Evolutionary conservation across 2,888 invertebrate species (phyloP).

Genomic region (Rotaria sp.): DNA sequence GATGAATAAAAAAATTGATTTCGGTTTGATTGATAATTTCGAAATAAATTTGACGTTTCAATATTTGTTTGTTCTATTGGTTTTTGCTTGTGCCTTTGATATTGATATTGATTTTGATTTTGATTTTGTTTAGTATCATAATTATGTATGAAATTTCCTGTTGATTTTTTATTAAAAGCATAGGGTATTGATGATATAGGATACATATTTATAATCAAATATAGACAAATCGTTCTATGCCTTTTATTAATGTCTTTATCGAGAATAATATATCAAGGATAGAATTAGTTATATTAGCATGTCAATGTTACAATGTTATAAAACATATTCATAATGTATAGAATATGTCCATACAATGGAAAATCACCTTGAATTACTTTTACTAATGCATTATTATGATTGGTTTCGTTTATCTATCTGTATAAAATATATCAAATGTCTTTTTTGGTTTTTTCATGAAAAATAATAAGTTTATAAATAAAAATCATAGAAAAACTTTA

Average conservation of each 20-base stretch:
- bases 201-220: not conserved
- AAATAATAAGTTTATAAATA: not conserved
- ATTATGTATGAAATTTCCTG: too few species aligned
- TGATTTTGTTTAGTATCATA: too few species aligned
- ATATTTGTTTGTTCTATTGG: not conserved
- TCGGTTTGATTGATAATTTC: not conserved
- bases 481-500: not conserved
- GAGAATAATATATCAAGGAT: not conserved
- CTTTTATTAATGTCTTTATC: not conserved
- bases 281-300: too few species aligned
- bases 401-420: not conserved
- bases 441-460: not conserved
- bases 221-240: not conserved
- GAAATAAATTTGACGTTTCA: not conserved
- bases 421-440: not conserved
- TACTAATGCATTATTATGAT: not conserved
- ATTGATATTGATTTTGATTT: too few species aligned
- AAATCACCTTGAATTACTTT: not conserved
- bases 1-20: not conserved
- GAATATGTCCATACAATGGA: not conserved
- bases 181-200: not conserved
- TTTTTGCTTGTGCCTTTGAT: not conserved
- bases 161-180: not conserved
- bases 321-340: not conserved
- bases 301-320: too few species aligned